Conservation (phyloP, 2,113 vertebrate species). For the Sturnus vulgaris region DNA sequence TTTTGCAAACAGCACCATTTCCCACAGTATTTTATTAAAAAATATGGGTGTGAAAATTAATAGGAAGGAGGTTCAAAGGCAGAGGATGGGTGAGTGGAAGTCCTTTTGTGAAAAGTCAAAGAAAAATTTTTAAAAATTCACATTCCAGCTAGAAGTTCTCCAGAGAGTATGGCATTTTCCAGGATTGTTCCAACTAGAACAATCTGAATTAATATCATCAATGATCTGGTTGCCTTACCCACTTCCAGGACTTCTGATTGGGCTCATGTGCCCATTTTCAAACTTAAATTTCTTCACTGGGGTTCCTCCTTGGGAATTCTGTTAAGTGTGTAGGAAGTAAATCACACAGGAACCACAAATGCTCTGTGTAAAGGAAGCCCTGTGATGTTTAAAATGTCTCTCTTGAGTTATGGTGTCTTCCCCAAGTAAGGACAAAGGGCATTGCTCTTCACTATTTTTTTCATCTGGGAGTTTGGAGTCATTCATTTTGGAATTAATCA, state of each 20-base stretch:
- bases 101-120: background rate
- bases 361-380: background rate
- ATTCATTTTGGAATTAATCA: background rate
- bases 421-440: background rate
- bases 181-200: background rate
- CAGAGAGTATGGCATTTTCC: background rate
- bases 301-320: background rate
- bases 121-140: background rate
- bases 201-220: background rate
- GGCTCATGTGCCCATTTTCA: background rate
- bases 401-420: background rate
- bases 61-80: background rate
- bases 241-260: background rate
- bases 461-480: background rate
- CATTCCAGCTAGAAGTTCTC: background rate
- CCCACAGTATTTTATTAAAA: background rate
- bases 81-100: accelerated
- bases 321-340: background rate
- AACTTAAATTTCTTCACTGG: background rate
- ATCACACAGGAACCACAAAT: background rate
- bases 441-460: background rate
- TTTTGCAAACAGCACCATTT: background rate
- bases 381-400: background rate
- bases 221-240: background rate
- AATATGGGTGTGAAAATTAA: background rate